Conservation (phyloP, 2,797 vertebrate genomes). For the Trachurus trachurus region DNA sequence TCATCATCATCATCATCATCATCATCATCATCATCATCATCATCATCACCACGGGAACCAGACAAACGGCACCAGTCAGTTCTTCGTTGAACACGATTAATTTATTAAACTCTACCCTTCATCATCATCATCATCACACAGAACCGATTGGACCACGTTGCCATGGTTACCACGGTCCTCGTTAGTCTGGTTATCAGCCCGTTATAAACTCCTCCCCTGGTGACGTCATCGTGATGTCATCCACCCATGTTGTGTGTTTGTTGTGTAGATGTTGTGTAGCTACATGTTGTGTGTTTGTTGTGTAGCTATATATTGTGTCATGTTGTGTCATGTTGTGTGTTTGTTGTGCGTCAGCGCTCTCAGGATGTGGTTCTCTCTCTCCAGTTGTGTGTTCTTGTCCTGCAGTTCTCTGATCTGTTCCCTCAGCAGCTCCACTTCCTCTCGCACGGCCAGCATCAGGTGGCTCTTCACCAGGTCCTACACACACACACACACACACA, state of each 20-base stretch:
- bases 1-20: neutral
- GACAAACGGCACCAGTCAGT: no score
- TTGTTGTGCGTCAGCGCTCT: slow-evolving; percentile 77
- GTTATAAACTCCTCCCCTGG: no score
- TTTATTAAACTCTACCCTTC: slow-evolving; percentile 29
- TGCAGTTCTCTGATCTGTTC: slow-evolving; percentile 89
- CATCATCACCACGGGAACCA: neutral
- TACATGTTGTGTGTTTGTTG: neutral
- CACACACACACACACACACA: slow-evolving; percentile 43
- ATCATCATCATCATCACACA: slow-evolving; percentile 10
- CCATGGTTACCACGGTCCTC: slow-evolving; percentile 21
- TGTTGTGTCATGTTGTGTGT: neutral
- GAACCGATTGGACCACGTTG: neutral
- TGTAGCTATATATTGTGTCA: neutral
- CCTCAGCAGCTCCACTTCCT: slow-evolving; percentile 89
- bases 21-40: neutral
- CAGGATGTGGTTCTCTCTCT: slow-evolving; percentile 89
- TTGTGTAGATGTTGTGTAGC: neutral
- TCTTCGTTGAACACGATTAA: slow-evolving; percentile 21
- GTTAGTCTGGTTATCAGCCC: neutral
- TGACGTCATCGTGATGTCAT: no score
- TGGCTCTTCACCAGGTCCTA: slow-evolving; percentile 92
- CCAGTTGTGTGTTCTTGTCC: slow-evolving; percentile 87
- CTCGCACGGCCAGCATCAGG: slow-evolving; percentile 89
- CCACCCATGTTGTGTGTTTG: no score